Evolutionary conservation across 2,113 vertebrate genomes (phyloP).

Genomic region (Gavia stellata): DNA sequence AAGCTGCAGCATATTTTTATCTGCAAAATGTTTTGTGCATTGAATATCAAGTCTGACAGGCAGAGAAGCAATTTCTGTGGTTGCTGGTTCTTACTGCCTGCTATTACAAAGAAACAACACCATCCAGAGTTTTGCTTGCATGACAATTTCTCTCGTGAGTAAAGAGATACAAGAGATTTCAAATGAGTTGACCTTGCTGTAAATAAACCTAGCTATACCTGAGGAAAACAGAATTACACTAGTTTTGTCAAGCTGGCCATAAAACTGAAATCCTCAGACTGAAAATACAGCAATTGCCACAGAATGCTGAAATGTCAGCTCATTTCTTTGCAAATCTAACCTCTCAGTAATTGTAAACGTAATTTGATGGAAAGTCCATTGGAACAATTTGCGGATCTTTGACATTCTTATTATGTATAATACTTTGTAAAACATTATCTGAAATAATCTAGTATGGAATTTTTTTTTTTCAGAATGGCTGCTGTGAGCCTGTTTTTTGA

Average conservation of each 20-base stretch:
- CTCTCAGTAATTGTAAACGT: slow-evolving; percentile 28
- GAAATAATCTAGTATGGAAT: not conserved
- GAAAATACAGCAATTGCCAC: not conserved
- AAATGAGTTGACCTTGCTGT: slow-evolving; percentile 4
- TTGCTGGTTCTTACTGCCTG: not conserved
- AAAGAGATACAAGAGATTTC: not conserved
- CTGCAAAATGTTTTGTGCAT: slow-evolving; percentile 9
- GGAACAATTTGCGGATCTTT: slow-evolving; percentile 15
- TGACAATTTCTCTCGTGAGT: slow-evolving; percentile 8
- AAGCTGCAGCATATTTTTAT: slow-evolving; percentile 27
- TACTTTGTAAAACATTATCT: not conserved
- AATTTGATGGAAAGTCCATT: slow-evolving; percentile 26
- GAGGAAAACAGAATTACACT: slow-evolving; percentile 13
- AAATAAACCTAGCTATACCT: not conserved
- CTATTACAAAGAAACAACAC: not conserved
- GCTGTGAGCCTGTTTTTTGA: not conserved
- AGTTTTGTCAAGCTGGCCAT: not conserved
- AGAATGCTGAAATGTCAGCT: slow-evolving; percentile 22
- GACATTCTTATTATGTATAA: not conserved
- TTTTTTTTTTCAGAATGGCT: not conserved
- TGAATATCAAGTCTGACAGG: slow-evolving; percentile 18
- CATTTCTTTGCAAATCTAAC: slow-evolving; percentile 12
- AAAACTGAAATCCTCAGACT: not conserved
- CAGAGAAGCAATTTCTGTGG: slow-evolving; percentile 14
- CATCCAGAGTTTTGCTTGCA: not conserved